phyloP scores from a whole-genome alignment of 2,113 vertebrate genomes.

The Irena cyanogastra region DNA sequence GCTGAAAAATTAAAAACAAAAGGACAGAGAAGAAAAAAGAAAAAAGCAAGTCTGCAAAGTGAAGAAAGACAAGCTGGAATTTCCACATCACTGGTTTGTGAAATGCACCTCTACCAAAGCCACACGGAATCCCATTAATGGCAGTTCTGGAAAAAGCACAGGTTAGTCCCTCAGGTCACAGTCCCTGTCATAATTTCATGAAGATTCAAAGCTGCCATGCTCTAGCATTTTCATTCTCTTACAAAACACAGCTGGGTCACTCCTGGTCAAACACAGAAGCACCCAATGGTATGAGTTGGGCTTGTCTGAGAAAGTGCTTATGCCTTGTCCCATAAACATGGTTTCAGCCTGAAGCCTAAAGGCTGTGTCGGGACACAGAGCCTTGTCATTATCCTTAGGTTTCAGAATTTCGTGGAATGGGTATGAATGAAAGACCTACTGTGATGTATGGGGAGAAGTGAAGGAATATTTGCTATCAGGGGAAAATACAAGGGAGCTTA shows the following conservation, averaged over 20 bases:
- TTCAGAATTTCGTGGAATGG: neutral
- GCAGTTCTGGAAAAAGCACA: neutral
- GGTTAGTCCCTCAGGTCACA: neutral
- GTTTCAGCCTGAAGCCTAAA: neutral
- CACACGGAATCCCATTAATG: neutral
- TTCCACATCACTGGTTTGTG: neutral
- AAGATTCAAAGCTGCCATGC: neutral
- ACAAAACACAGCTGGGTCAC: neutral
- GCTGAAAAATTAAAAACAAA: neutral
- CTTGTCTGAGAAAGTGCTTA: neutral
- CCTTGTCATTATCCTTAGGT: neutral
- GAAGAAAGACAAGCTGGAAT: neutral
- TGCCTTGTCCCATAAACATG: neutral
- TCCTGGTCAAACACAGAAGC: neutral
- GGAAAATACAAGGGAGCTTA: neutral
- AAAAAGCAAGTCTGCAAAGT: neutral
- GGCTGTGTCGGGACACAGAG: neutral
- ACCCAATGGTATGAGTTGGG: rapidly evolving
- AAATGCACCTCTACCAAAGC: neutral
- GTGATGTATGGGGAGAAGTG: neutral
- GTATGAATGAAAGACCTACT: neutral
- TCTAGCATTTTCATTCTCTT: neutral
- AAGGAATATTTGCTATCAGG: neutral
- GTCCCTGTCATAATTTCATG: neutral
- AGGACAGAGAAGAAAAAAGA: neutral